Percentiles rank a stretch among this genome's conserved stretches.
Evolutionary conservation across 1,140 invertebrate genomes (phyloP).

Genomic region (Daktulosphaira vitifoliae): DNA sequence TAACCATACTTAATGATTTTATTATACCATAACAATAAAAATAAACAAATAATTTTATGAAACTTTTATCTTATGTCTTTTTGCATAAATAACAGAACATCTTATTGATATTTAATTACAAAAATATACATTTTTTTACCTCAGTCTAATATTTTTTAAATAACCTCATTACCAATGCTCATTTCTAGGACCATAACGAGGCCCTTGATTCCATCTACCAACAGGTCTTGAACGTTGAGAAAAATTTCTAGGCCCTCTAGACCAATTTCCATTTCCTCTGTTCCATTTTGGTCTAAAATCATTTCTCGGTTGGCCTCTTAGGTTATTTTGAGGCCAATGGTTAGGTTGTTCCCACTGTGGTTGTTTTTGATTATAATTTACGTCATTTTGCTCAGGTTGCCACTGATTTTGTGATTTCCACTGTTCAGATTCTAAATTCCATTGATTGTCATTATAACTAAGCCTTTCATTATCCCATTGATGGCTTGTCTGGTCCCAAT

Average conservation of each 20-base stretch:
- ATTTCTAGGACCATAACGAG: slow-evolving; percentile 17
- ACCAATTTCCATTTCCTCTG: slow-evolving; percentile 12
- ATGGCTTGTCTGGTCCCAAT: background rate
- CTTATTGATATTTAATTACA: slow-evolving; percentile 17
- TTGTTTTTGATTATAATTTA: background rate
- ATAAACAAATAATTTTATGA: background rate
- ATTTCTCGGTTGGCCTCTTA: background rate
- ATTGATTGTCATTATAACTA: slow-evolving; percentile 10
- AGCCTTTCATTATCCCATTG: slow-evolving; percentile 9
- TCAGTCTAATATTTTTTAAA: slow-evolving; percentile 19
- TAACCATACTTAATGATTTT: too few relatives aligned
- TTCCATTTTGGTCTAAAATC: slow-evolving; percentile 25
- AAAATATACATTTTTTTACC: slow-evolving; percentile 20
- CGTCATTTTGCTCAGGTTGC: background rate
- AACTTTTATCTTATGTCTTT: background rate
- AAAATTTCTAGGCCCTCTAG: slow-evolving; percentile 10
- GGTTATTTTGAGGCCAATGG: background rate
- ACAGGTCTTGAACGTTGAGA: background rate
- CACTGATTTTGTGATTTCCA: slow-evolving; percentile 23
- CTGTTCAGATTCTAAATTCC: slow-evolving; percentile 14
- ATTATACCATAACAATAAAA: slow-evolving; percentile 15
- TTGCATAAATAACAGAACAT: slow-evolving; percentile 2
- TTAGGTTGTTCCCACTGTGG: slow-evolving; percentile 9
- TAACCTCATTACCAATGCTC: slow-evolving; percentile 15
- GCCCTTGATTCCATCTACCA: slow-evolving; percentile 10